Base-by-base conservation (phyloP, 1,140 invertebrate species). In the Propsilocerus akamusi region DNA sequence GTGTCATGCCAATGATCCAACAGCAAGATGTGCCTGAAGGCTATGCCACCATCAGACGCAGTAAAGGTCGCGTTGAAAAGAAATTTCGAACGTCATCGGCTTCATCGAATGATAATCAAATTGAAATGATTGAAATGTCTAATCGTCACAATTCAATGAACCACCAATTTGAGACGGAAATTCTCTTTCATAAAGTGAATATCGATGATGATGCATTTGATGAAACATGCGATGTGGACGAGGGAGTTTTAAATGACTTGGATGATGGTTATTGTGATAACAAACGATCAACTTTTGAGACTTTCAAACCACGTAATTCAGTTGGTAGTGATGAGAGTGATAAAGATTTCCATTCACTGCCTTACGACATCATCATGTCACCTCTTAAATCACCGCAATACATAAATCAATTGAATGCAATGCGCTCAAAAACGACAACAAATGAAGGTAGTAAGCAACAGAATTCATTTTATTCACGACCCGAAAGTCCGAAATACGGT, bases 401-500 rank as follows among this genome's bases (percentile, higher is more conserved):
- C 22, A 41, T 41, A 20, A 41, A 41, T 41, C 34, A 41, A 10
- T 17, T 41, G 22, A 41, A 41, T 20, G 34, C 34, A 20, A 41
- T 41, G 34, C 34, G 34, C 10, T 20, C 12, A 3, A 41, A 41
- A 41, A 17, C 17, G 34, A 8, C 34, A 41, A 41, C 14, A 5
- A n/a, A 37, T 37, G 28, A 30, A 8, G 10, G 14, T 30, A 8
- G 34, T 20, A 20, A 14, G 1, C 17, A 41, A 20, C 34, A 41
- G 22, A 26, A 32, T 50, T 30, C 34, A 25, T 25, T 50, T 10
- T 50, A 50, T 32, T 22, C 49, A n/a, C 20, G 49, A n/a, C 49
- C 49, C 5, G 32, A 34, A 6, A 41, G 32, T 26, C 49, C 49
- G 26, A 32, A 30, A 14, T 50, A 50, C 23, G 49, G 32, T 4